Evolutionary conservation across 2,113 vertebrate species (phyloP), one percentile per base, ranked within the genome.

Genomic region (Glareola pratincola): DNA sequence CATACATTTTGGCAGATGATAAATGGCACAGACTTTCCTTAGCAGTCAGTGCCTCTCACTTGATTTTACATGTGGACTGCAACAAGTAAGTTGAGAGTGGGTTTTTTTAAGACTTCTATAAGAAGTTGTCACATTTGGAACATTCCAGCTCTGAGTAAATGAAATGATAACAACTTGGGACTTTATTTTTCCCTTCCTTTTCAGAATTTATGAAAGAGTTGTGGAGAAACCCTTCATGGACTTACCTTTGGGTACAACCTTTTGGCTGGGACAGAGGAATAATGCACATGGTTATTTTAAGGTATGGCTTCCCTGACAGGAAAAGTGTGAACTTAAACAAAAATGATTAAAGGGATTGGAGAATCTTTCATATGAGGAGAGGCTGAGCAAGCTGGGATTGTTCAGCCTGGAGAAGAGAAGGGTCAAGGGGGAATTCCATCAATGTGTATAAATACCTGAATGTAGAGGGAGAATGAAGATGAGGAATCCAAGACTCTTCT

Each of bases 211-310:
- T 97, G 99, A 99, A 97, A 98, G 99, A 96, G 98, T 99, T 80
- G 98, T 99, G 79, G 99, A 99, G 79, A 98, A 98, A 47, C 99
- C 99, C 23, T 99, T 97, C 87, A 99, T 99, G 98, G 99, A 99
- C 93, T 98, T 99, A 85, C 99, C 99, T 74, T 94, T 98, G 63
- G 99, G 99, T 22, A 98, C 99, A 59, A 98, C 98, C 8, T 98
- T 99, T 97, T 99, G 99, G 99, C 96, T 99, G 60, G 99, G 99
- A 96, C 99, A 99, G 95, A 99, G 99, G 96, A 99, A 99, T 96
- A 98, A 98, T 34, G 99, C 99, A 32, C 99, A 99, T 37, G 99
- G 99, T 66, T 99, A 99, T 97, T 99, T 99, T 96, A 99, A 99
- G 99, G 99, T 99, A 98, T 96, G 66, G 36, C 36, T 91, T 96